Base-by-base conservation (phyloP, 2,113 vertebrate genomes). In the Rhynchomys soricoides region DNA sequence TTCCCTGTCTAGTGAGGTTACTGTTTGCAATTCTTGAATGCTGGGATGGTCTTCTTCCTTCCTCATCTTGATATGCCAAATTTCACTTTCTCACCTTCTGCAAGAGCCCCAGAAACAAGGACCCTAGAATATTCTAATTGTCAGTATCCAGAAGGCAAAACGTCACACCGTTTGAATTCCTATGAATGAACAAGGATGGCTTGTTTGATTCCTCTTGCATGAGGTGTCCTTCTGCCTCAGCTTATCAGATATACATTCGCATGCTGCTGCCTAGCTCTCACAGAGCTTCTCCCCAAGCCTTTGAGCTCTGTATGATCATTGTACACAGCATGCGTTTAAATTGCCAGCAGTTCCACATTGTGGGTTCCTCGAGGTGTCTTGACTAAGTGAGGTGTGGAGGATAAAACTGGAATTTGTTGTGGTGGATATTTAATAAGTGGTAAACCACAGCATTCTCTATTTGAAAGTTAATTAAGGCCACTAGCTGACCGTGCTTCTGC, bases 381-480 rank as follows among this genome's bases (percentile, higher is more conserved):
- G 95, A 96, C 96, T 98, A 98, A 98, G 98, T 98, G 98, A 98
- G 98, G 97, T 98, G 74, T 97, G 97, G 98, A 98, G 97, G 96
- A 90, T 97, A 97, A 97, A 98, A 96, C 71, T 98, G 97, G 96
- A 98, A 97, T 98, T 98, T 98, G 97, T 85, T 97, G 90, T 97
- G 97, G 98, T 98, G 86, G 97, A 82, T 98, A 97, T 98, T 98
- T 98, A 98, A 98, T 98, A 98, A 98, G 98, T 98, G 98, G 97
- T 98, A 98, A 98, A 98, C 98, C 96, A 21, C 97, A 98, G 95
- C 98, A 93, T 97, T 98, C 98, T 98, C 98, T 96, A 97, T 97
- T 98, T 98, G 98, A 98, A 98, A 98, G 98, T 98, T 98, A 98
- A 98, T 98, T 98, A 98, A 98, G 98, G 97, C 98, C 95, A 7